These are phyloP conservation scores for Synergus japonicus DNA, from an alignment of 2,888 invertebrate species.

Conservation along the genomic window DNA sequence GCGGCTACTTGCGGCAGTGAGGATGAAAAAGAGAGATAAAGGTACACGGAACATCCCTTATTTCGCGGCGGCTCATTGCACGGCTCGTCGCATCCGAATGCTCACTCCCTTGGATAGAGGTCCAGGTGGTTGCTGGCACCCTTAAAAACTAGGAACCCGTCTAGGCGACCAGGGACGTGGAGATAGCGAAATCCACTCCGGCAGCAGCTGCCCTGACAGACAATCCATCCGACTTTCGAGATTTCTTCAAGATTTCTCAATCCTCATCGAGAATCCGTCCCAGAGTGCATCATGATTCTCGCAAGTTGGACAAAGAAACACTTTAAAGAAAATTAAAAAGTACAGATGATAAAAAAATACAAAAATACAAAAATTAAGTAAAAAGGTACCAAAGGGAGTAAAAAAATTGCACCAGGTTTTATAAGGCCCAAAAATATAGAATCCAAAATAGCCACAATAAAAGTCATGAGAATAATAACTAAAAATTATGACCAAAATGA, in stretches of 20 bases:
- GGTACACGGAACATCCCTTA: constrained; percentile 70
- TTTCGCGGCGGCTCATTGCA: constrained; percentile 75
- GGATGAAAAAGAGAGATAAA: constrained; percentile 50
- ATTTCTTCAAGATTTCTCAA: constrained; percentile 40
- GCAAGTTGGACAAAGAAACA: background rate
- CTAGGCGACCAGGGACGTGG: constrained; percentile 32
- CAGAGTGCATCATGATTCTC: background rate
- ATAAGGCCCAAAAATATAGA: no score
- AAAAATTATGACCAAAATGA: no score
- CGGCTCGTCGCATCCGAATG: constrained; percentile 75
- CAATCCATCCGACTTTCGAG: constrained; percentile 22
- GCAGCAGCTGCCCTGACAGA: constrained; percentile 51
- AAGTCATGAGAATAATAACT: no score
- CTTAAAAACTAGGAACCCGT: constrained; percentile 56
- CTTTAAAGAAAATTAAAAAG: background rate
- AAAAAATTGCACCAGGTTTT: no score
- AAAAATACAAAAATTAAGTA: background rate
- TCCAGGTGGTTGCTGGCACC: constrained; percentile 70
- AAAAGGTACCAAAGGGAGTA: no score
- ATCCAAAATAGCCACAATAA: no score
- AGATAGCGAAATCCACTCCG: constrained; percentile 30
- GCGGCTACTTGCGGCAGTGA: constrained; percentile 36
- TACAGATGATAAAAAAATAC: background rate
- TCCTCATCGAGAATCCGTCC: background rate
- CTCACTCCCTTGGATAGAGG: constrained; percentile 70